Conservation (phyloP, 2,888 invertebrate species). For the Desoria tigrina region DNA sequence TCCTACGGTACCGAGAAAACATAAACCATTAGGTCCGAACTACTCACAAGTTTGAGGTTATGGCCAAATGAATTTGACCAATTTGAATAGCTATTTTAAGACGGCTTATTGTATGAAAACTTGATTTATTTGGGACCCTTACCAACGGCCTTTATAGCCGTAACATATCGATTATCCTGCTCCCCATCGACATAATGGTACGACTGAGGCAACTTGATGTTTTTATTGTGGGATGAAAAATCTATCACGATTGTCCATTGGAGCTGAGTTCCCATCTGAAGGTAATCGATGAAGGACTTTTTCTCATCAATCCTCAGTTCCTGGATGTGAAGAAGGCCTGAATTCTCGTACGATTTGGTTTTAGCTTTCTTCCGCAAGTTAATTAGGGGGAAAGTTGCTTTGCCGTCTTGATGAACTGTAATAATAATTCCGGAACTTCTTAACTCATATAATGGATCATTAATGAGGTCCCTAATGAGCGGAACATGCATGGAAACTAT, state of each 20-base stretch:
- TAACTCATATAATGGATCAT: too few relatives aligned
- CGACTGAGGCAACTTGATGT: constrained; percentile 2
- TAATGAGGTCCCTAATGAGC: constrained; percentile 4
- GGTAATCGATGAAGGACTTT: constrained; percentile 60
- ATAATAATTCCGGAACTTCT: constrained; percentile 7
- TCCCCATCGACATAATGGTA: constrained; percentile 57
- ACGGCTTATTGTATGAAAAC: too few relatives aligned
- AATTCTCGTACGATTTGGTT: constrained; percentile 60
- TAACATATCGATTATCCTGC: constrained; percentile 60
- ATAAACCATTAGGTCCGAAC: neutral
- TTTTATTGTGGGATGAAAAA: constrained; percentile 56
- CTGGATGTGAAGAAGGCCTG: constrained; percentile 59
- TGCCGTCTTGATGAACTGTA: constrained; percentile 43
- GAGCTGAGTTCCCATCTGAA: constrained; percentile 58
- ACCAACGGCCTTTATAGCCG: constrained; percentile 59
- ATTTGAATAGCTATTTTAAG: too few relatives aligned
- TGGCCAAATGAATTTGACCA: too few relatives aligned
- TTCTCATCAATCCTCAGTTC: constrained; percentile 51
- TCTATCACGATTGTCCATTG: constrained; percentile 57
- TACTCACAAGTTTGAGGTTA: too few relatives aligned
- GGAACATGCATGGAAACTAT: neutral
- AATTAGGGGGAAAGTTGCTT: constrained; percentile 56
- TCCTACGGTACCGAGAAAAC: constrained; percentile 24
- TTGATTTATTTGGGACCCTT: constrained; percentile 53
- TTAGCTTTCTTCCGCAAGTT: constrained; percentile 60